phyloP scores from a whole-genome alignment of 2,113 vertebrate species.

The Camelus dromedarius region DNA sequence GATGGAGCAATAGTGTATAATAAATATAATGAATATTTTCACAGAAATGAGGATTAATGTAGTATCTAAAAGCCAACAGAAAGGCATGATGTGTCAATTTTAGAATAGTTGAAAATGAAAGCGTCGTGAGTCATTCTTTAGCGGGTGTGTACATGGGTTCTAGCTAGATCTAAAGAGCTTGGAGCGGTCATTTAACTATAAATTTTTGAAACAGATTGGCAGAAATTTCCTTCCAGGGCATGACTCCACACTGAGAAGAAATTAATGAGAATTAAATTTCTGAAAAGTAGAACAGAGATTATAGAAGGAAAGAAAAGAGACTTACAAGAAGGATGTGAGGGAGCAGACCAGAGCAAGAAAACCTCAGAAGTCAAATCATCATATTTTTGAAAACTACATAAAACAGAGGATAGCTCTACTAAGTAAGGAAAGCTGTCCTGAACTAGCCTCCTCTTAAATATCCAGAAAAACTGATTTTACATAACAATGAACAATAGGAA shows the following conservation, averaged over 20 bases:
- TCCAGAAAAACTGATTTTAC: neutral
- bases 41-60: neutral
- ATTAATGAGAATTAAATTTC: neutral
- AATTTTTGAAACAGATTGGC: neutral
- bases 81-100: neutral
- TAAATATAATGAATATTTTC: neutral
- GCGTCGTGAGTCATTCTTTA: neutral
- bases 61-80: neutral
- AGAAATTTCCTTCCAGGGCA: neutral
- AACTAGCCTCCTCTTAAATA: neutral
- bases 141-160: neutral
- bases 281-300: neutral
- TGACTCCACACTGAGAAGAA: neutral
- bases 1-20: neutral
- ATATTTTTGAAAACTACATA: neutral
- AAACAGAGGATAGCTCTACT: neutral
- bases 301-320: neutral
- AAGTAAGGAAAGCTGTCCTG: neutral
- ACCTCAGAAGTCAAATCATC: neutral
- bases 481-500: neutral
- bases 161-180: neutral
- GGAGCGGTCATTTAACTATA: neutral
- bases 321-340: neutral
- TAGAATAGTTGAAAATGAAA: neutral
- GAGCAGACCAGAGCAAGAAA: neutral